These are phyloP conservation scores for Lycocerus yunnanus DNA, from an alignment of 2,888 invertebrate genomes.

Conservation along the genomic window DNA sequence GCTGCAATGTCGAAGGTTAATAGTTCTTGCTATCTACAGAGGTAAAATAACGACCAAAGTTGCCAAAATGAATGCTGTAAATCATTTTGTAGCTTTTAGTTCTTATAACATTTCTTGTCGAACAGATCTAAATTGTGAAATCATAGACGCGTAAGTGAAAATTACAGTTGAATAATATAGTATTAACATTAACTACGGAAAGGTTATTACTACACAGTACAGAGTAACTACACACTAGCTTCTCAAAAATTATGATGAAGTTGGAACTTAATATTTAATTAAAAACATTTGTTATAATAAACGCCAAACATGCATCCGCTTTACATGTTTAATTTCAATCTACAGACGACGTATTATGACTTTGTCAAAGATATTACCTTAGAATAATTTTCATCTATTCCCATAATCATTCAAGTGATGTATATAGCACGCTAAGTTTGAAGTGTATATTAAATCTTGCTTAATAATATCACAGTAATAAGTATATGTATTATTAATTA, in stretches of 20 bases:
- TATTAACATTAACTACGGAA: neutral
- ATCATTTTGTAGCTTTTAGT: conserved; percentile 22
- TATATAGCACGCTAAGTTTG: neutral
- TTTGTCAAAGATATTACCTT: neutral
- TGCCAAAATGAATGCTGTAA: conserved; percentile 38
- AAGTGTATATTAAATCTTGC: conserved; percentile 2
- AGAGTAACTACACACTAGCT: neutral
- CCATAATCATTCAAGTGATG: neutral
- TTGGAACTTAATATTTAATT: neutral
- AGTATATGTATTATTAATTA: neutral
- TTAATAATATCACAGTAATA: neutral
- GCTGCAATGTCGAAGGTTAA: conserved; percentile 41
- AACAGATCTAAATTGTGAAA: conserved; percentile 12
- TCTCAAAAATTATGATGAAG: neutral
- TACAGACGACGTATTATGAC: neutral
- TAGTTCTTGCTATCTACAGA: conserved; percentile 33
- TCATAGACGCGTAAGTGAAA: conserved; percentile 5
- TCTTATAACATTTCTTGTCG: conserved; percentile 20
- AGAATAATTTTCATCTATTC: neutral
- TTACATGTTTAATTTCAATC: neutral
- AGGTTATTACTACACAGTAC: no score
- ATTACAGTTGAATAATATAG: neutral
- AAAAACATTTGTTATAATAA: neutral
- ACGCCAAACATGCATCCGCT: neutral
- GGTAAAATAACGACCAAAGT: conserved; percentile 44